Percentiles rank a stretch among this genome's conserved stretches.
phyloP scores from a whole-genome alignment of 2,888 invertebrate species.

The Colletes collaris region DNA sequence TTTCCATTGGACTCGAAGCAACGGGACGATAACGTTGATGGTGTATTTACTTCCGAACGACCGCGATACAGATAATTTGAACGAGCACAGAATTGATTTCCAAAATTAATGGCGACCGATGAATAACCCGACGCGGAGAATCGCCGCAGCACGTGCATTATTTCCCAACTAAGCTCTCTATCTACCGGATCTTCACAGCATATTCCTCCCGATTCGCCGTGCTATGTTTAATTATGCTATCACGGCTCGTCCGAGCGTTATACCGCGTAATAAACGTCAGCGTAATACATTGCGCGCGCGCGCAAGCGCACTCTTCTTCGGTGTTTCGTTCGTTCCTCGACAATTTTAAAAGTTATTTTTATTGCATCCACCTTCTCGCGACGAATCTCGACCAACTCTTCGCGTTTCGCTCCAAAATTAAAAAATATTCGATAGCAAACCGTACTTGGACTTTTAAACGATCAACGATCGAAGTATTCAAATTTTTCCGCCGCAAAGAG shows the following conservation, averaged over 20 bases:
- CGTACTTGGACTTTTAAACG: too few relatives aligned
- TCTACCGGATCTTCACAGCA: constrained; percentile 11
- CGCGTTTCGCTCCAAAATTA: too few relatives aligned
- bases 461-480: too few relatives aligned
- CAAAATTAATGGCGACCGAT: not conserved
- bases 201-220: constrained; percentile 20
- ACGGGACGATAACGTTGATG: too few relatives aligned
- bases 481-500: too few relatives aligned
- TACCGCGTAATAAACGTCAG: constrained; percentile 33
- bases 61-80: not conserved
- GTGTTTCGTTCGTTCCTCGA: not conserved
- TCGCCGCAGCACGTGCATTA: not conserved
- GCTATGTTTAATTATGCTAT: constrained; percentile 38
- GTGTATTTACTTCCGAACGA: too few relatives aligned
- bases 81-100: not conserved
- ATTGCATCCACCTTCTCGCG: not conserved
- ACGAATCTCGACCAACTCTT: not conserved
- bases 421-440: too few relatives aligned
- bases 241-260: constrained; percentile 16
- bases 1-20: too few relatives aligned
- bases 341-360: constrained; percentile 18
- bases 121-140: not conserved
- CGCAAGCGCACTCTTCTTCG: not conserved
- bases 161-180: not conserved
- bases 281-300: constrained; percentile 2